phyloP scores from a whole-genome alignment of 2,888 invertebrate species.

The Lepeophtheirus nordmannii region DNA sequence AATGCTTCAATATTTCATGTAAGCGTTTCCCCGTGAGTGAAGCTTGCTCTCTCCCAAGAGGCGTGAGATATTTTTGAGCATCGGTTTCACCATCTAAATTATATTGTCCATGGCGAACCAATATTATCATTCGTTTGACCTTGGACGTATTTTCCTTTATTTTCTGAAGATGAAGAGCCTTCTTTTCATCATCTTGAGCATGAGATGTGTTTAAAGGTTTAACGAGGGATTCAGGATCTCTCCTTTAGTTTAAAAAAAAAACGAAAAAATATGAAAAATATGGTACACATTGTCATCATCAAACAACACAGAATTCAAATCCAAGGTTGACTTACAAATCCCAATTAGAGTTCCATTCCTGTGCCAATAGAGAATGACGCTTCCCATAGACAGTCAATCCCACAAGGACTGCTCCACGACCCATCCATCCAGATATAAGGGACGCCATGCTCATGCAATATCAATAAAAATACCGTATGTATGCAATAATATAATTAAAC shows the following conservation, averaged over 20 bases:
- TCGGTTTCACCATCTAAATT: slow-evolving; percentile 35
- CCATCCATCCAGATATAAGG: background rate
- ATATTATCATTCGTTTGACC: slow-evolving; percentile 62
- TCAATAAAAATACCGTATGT: too few species aligned
- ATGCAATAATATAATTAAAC: too few species aligned
- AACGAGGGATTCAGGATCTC: slow-evolving; percentile 10
- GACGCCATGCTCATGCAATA: background rate
- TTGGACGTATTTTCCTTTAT: slow-evolving; percentile 36
- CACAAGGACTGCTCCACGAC: background rate
- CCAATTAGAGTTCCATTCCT: slow-evolving; percentile 1
- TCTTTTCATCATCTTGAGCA: background rate
- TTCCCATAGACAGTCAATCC: background rate
- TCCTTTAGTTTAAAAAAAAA: background rate
- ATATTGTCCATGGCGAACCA: slow-evolving; percentile 92
- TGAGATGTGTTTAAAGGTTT: slow-evolving; percentile 6
- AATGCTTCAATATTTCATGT: slow-evolving; percentile 54
- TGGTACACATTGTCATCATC: background rate
- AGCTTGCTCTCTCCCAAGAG: slow-evolving; percentile 61
- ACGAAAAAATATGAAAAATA: background rate
- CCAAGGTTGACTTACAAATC: background rate
- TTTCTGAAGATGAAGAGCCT: slow-evolving; percentile 40
- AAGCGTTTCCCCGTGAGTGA: slow-evolving; percentile 61
- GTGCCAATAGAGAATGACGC: background rate
- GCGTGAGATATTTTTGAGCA: slow-evolving; percentile 25
- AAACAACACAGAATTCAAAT: background rate